Base-by-base conservation (phyloP, 2,888 invertebrate species). In the Laspeyria flexula region DNA sequence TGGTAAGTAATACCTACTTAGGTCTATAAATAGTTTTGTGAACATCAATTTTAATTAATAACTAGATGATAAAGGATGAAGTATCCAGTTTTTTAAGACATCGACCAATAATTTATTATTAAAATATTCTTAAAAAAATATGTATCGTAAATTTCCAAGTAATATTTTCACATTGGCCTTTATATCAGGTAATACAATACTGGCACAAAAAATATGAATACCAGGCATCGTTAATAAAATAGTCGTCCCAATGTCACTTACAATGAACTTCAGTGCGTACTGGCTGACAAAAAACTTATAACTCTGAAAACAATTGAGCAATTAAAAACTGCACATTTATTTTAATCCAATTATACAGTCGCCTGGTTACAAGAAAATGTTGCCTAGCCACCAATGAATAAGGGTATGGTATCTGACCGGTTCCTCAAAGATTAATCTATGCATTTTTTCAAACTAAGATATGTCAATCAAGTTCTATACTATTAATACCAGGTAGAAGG, bases 381-480 rank as follows among this genome's bases (percentile, higher is more conserved):
- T 50, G 37, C 38, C 57, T 54, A 58, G 46, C 38, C 35, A n/a
- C 16, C 11, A 16, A 10, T 47, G 29, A 12, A 54, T 54, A 69
- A 64, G 61, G 68, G 49, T 41, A 61, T 44, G 34, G 27, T 27
- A 57, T 57, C 33, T 48, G 39, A 70, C 68, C 47, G 45, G 68
- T 64, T 67, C 38, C 42, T 54, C 47, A 64, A 60, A 71, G 56
- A 71, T 55, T 55, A 70, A 71, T 67, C 51, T 56, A 59, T 61
- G 50, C 46, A 48, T 60, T 64, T 71, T 71, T 71, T 71, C 41
- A 45, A 43, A 44, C 29, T 55, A 64, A 59, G 55, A 64, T 71
- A 71, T 71, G 71, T 67, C 68, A 69, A 69, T 69, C 69, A 69
- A 41, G 59, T 68, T 71, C 59, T 59, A 56, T 67, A 66, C 51